phyloP scores from a whole-genome alignment of 2,797 vertebrate genomes.

The Rhinatrema bivittatum region DNA sequence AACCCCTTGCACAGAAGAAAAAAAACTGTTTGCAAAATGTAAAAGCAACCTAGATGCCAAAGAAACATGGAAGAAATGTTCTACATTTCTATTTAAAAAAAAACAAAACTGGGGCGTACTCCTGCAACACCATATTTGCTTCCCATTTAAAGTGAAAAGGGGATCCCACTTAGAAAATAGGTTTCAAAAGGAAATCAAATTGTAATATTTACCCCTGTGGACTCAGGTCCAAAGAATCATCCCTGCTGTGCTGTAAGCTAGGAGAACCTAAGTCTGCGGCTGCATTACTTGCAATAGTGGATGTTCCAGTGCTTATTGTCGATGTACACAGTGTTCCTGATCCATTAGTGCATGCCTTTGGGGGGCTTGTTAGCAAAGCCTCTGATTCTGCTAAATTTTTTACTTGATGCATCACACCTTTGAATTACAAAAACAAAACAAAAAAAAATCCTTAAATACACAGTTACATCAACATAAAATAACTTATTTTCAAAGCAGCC shows the following conservation, averaged over 20 bases:
- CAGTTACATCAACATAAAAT: too few species aligned
- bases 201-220: conserved; percentile 97
- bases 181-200: too few species aligned
- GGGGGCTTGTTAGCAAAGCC: conserved; percentile 87
- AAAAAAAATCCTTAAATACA: not conserved
- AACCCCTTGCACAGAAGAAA: too few species aligned
- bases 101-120: too few species aligned
- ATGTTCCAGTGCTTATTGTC: conserved; percentile 81
- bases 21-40: too few species aligned
- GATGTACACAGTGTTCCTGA: conserved; percentile 79
- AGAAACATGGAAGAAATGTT: too few species aligned
- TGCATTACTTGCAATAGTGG: conserved; percentile 76
- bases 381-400: conserved; percentile 95
- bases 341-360: conserved; percentile 89
- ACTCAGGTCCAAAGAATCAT: conserved; percentile 95
- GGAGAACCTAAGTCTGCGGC: conserved; percentile 87
- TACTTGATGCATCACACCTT: conserved; percentile 98
- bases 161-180: too few species aligned
- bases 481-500: too few species aligned
- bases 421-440: conserved; percentile 9
- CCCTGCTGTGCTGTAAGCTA: conserved; percentile 92
- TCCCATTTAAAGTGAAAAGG: too few species aligned
- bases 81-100: too few species aligned
- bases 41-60: too few species aligned
- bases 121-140: too few species aligned